phyloP scores from a whole-genome alignment of 2,113 vertebrate species.

The Tinamus guttatus region DNA sequence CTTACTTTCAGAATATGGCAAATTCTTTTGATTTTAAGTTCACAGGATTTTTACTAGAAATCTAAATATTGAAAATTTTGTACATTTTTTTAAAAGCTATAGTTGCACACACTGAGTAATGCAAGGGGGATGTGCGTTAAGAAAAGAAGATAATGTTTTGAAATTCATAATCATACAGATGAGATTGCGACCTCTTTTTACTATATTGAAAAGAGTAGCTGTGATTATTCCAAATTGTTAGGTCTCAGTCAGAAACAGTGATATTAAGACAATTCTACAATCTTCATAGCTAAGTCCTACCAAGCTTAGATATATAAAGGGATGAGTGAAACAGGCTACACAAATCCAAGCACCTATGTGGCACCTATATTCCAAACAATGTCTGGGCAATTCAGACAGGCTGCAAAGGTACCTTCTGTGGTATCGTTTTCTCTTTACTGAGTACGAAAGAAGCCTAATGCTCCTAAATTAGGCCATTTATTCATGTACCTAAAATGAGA shows the following conservation, averaged over 20 bases:
- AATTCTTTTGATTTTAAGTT: not conserved
- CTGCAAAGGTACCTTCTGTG: not conserved
- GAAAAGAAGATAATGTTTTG: not conserved
- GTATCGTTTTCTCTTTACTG: too few relatives aligned
- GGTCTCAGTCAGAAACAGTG: not conserved
- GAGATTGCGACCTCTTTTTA: not conserved
- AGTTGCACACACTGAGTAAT: not conserved
- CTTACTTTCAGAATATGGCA: not conserved
- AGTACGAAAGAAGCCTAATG: not conserved
- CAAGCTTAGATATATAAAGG: not conserved
- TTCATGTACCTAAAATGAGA: not conserved
- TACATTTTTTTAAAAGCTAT: not conserved
- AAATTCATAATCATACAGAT: not conserved
- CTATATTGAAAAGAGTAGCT: not conserved
- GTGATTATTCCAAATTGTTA: not conserved
- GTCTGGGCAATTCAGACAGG: not conserved
- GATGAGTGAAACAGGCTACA: not conserved
- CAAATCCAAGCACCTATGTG: not conserved
- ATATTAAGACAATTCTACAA: not conserved
- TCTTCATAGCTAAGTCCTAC: not conserved
- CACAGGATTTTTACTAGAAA: not conserved
- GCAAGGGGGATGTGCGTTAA: not conserved
- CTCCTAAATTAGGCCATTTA: not conserved
- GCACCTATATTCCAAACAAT: not conserved
- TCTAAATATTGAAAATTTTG: not conserved